Evolutionary conservation across 23 tunicate species (phyloP), one percentile per base, ranked within the genome.

Genomic region (Oikopleura dioica): DNA sequence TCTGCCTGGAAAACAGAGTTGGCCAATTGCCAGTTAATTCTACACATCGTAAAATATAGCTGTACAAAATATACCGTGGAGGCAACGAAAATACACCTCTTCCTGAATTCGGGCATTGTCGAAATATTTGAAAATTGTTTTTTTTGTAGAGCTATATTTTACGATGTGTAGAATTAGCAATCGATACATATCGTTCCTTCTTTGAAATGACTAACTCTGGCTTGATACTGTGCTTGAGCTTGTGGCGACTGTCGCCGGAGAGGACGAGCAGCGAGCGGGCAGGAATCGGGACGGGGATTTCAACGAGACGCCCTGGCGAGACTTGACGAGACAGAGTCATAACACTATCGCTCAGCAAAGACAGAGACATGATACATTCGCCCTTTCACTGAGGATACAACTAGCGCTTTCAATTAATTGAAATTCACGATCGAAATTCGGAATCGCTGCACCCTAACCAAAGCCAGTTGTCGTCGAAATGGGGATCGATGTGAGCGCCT

Each of bases 381-480:
- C 55, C 55, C 55, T 44, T 9, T 44, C 16, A 9, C 55, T 44
- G 55, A 21, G 55, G 9, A 9, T 21, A 44, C 21, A 44, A 44
- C 55, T 44, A 9, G 21, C 21, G 55, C 16, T 44, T 9, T 44
- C 55, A 9, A 9, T 44, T 44, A 44, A 44, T 44, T 44, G 55
- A 9, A 44, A 44, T 9, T n/a, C 55, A 9, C 16, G 55, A 9
- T 44, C 21, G 21, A 44, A 44, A 44, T 9, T 44, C 55, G 21
- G 21, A 9, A 9, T 9, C 21, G 9, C 21, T 9, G 9, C 87
- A 77, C 68, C 82, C 97, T 24, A 87, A 87, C 97, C 97, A 91
- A 38, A 91, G 35, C 97, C 97, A 91, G 35, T 55, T 68, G 78
- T 91, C 97, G 76, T 91, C 97, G 78, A 82, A 85, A 85, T 91